phyloP scores from a whole-genome alignment of 2,888 invertebrate genomes.

The Diloba caeruleocephala region DNA sequence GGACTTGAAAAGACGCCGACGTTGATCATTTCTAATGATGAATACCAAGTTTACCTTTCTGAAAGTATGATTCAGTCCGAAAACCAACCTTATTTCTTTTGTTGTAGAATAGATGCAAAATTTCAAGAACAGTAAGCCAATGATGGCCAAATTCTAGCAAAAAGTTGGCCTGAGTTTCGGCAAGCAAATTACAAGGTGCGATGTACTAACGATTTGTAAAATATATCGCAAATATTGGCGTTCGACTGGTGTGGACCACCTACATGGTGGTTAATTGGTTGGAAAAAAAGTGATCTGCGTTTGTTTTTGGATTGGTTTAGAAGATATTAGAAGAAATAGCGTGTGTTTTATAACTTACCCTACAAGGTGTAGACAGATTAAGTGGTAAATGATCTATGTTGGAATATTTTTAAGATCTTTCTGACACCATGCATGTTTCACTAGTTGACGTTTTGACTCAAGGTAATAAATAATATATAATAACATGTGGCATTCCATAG shows the following conservation, averaged over 20 bases:
- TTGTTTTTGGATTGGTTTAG: constrained; percentile 37
- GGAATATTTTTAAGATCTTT: constrained; percentile 27
- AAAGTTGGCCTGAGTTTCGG: constrained; percentile 69
- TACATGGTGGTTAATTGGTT: constrained; percentile 48
- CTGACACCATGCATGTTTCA: constrained; percentile 12
- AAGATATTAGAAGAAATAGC: constrained; percentile 11
- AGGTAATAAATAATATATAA: neutral
- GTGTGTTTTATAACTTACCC: constrained; percentile 37
- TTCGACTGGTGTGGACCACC: constrained; percentile 72
- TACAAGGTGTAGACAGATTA: constrained; percentile 27
- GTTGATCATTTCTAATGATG: constrained; percentile 53
- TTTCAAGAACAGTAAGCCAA: constrained; percentile 1
- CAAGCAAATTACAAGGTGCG: constrained; percentile 72
- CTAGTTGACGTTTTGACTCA: constrained; percentile 3
- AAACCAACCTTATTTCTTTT: constrained; percentile 22
- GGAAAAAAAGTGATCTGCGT: constrained; percentile 42
- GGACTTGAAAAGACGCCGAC: constrained; percentile 64
- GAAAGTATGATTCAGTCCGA: constrained; percentile 2
- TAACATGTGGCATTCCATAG: neutral
- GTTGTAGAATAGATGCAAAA: neutral
- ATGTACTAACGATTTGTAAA: constrained; percentile 62
- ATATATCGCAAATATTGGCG: constrained; percentile 75
- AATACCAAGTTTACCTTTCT: constrained; percentile 11
- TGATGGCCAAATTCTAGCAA: constrained; percentile 37
- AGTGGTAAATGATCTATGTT: constrained; percentile 17